Evolutionary conservation across 2,888 invertebrate genomes (phyloP).

Genomic region (Cantharis rufa): DNA sequence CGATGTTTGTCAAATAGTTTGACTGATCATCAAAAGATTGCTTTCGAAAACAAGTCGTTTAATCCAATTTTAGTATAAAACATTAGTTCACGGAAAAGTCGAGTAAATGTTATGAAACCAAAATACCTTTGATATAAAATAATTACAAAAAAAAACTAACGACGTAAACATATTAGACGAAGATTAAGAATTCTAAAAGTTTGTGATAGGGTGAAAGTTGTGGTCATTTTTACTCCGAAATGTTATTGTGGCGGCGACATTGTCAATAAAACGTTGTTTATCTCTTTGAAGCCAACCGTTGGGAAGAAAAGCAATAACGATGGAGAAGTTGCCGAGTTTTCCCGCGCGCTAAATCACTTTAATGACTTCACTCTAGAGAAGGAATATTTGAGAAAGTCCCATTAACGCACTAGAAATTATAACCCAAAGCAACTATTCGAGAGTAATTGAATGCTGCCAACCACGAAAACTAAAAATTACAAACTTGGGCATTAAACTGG

Average conservation of each 20-base stretch:
- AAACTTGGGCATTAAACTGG: slow-evolving; percentile 15
- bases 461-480: slow-evolving; percentile 24
- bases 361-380: slow-evolving; percentile 42
- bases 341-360: slow-evolving; percentile 43
- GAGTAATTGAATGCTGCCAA: slow-evolving; percentile 25
- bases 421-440: slow-evolving; percentile 26
- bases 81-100: neutral
- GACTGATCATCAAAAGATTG: neutral
- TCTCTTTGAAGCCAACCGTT: slow-evolving; percentile 27
- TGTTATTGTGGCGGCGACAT: slow-evolving; percentile 33
- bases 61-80: neutral
- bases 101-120: neutral
- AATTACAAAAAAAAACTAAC: neutral
- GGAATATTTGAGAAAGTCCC: slow-evolving; percentile 27
- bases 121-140: neutral
- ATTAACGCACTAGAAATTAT: slow-evolving; percentile 24
- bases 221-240: slow-evolving; percentile 23
- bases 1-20: neutral
- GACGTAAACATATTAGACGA: neutral
- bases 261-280: slow-evolving; percentile 37
- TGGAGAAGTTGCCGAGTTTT: slow-evolving; percentile 30
- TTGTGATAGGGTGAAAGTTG: slow-evolving; percentile 6
- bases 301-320: slow-evolving; percentile 34
- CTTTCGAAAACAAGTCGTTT: neutral
- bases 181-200: neutral